phyloP scores from a whole-genome alignment of 2,113 vertebrate genomes.

The Channa maculata region DNA sequence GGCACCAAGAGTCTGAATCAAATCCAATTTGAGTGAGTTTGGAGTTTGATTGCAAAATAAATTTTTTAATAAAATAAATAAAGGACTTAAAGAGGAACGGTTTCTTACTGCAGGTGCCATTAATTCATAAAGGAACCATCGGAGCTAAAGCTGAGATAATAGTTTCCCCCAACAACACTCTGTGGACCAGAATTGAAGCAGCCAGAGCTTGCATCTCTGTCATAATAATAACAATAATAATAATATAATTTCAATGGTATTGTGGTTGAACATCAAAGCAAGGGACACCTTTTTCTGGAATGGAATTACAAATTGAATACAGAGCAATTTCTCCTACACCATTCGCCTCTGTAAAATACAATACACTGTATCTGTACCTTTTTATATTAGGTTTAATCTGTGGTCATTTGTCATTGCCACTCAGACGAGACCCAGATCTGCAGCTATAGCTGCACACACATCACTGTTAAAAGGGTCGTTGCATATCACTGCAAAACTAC shows the following conservation, averaged over 20 bases:
- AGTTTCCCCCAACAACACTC: slow-evolving; percentile 11
- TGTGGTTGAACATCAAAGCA: slow-evolving; percentile 33
- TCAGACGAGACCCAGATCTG: background rate
- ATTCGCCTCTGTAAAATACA: background rate
- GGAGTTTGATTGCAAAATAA: background rate
- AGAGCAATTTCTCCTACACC: background rate
- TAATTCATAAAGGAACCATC: slow-evolving; percentile 7
- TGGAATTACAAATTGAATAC: slow-evolving; percentile 19
- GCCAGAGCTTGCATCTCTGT: slow-evolving; percentile 16
- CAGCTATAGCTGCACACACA: background rate
- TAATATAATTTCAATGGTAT: slow-evolving; percentile 15
- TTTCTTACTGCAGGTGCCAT: background rate
- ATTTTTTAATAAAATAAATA: background rate
- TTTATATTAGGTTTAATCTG: slow-evolving; percentile 1
- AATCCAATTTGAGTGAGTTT: too few species aligned
- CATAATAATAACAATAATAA: background rate
- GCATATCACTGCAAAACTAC: background rate
- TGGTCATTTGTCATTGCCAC: slow-evolving; percentile 10
- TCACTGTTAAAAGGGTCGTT: background rate
- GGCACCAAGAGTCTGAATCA: too few species aligned
- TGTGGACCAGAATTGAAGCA: slow-evolving; percentile 19
- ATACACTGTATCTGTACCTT: background rate
- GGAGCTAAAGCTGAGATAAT: background rate
- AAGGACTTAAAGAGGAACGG: background rate
- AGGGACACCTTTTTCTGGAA: background rate